A percentile compares a stretch with the other conserved stretches of the same genome.
Conservation (phyloP, 2,888 invertebrate species). For the Lydus trimaculatus region DNA sequence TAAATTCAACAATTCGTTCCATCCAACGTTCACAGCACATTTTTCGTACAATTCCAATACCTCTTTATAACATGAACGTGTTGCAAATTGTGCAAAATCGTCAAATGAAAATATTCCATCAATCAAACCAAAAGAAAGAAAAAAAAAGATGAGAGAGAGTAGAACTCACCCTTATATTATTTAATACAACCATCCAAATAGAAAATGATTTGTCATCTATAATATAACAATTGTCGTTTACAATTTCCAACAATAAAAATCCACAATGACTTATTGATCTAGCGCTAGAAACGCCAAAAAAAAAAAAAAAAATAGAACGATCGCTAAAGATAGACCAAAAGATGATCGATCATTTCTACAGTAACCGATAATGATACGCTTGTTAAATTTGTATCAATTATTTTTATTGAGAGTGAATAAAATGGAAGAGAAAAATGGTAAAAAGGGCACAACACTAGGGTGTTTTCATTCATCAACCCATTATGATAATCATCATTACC, state of each 20-base stretch:
- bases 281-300: background rate
- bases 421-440: background rate
- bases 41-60: too few species aligned
- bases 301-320: background rate
- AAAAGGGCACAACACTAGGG: background rate
- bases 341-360: constrained; percentile 46
- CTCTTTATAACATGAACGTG: too few species aligned
- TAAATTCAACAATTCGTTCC: too few species aligned
- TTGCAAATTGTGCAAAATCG: constrained; percentile 12
- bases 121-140: constrained; percentile 35
- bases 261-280: constrained; percentile 32
- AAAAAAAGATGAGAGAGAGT: background rate
- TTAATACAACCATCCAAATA: constrained; percentile 31
- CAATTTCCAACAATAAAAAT: constrained; percentile 43
- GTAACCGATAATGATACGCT: constrained; percentile 53
- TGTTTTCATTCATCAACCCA: background rate
- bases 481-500: background rate
- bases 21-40: too few species aligned
- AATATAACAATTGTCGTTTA: constrained; percentile 39
- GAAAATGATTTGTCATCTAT: constrained; percentile 52
- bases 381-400: constrained; percentile 55
- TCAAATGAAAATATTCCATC: constrained; percentile 41
- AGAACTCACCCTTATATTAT: background rate
- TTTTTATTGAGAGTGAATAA: constrained; percentile 19
- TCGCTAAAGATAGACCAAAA: background rate